Conservation (phyloP, 2,797 vertebrate genomes). For the Anisognathus igniventris region DNA sequence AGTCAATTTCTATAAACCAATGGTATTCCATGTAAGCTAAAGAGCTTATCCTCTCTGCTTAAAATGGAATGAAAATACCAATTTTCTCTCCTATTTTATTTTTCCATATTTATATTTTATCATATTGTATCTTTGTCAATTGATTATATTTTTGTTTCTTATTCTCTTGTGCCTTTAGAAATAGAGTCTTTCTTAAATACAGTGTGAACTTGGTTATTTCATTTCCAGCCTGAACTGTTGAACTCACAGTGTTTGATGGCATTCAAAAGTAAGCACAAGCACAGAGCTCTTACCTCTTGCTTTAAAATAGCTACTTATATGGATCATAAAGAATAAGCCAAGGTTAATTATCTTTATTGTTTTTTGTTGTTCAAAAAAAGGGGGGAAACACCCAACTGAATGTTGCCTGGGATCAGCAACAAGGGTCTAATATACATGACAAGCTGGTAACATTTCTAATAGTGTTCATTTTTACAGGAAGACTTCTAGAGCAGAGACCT, state of each 20-base stretch:
- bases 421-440: not conserved
- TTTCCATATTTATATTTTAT: not conserved
- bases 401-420: not conserved
- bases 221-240: not conserved
- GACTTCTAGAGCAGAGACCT: not conserved
- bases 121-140: not conserved
- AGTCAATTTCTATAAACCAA: not conserved
- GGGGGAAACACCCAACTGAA: fast-evolving
- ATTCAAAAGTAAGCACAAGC: not conserved
- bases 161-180: not conserved
- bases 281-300: not conserved
- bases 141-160: not conserved
- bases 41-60: not conserved
- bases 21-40: not conserved
- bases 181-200: not conserved
- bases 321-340: not conserved
- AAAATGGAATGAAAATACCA: not conserved
- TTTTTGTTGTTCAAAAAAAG: not conserved
- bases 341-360: not conserved
- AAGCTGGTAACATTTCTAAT: not conserved
- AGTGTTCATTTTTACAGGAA: not conserved
- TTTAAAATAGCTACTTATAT: not conserved
- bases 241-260: not conserved
- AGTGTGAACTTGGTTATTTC: not conserved
- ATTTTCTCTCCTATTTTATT: not conserved